A percentile compares a stretch with the other conserved stretches of the same genome.
Conservation (phyloP, 1,140 invertebrate genomes). For the Rhagoletis pomonella region DNA sequence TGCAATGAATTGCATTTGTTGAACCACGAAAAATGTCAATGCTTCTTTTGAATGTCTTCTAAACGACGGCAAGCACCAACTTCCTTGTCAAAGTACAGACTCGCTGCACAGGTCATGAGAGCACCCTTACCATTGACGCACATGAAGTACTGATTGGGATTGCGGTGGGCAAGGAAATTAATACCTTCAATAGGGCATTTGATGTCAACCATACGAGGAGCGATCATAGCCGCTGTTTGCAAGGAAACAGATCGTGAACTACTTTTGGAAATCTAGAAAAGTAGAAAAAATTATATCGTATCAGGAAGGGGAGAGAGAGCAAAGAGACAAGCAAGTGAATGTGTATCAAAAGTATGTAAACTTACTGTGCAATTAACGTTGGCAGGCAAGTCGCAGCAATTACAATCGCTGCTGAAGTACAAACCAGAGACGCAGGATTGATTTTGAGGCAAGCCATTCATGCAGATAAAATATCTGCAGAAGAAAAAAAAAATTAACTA, state of each 20-base stretch:
- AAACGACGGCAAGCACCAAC: conserved; percentile 4
- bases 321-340: no score
- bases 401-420: conserved; percentile 45
- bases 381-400: conserved; percentile 34
- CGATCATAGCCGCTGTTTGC: neutral
- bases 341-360: neutral
- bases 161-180: neutral
- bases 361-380: conserved; percentile 53
- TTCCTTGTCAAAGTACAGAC: conserved; percentile 24
- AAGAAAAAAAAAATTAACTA: neutral
- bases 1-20: neutral
- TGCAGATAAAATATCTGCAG: conserved; percentile 54
- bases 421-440: conserved; percentile 28
- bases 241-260: neutral
- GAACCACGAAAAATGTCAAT: neutral
- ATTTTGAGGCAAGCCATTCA: conserved; percentile 13
- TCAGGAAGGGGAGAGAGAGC: no score
- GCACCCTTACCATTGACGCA: conserved; percentile 54
- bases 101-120: conserved; percentile 45
- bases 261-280: neutral
- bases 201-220: conserved; percentile 42
- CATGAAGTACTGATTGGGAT: conserved; percentile 49
- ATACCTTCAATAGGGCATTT: conserved; percentile 50
- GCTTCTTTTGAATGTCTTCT: neutral
- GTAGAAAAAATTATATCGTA: conserved; percentile 1